These are phyloP conservation scores for Chelmon rostratus DNA, from an alignment of 2,797 vertebrate species.

Conservation along the genomic window DNA sequence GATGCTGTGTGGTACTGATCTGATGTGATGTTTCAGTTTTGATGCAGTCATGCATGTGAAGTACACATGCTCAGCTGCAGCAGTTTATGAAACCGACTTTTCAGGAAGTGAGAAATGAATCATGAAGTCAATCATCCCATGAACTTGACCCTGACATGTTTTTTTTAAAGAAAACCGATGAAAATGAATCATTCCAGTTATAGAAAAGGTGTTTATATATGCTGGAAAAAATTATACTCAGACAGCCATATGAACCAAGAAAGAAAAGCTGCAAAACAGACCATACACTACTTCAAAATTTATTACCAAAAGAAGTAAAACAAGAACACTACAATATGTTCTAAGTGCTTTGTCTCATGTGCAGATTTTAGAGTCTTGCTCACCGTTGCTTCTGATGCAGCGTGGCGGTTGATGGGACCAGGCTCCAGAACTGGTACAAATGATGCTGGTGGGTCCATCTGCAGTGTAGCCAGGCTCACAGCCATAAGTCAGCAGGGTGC, in stretches of 20 bases:
- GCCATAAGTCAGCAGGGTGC: conserved; percentile 82
- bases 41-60: conserved; percentile 3
- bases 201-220: background rate
- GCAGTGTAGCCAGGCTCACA: conserved; percentile 83
- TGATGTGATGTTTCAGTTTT: conserved; percentile 9
- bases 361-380: conserved; percentile 14
- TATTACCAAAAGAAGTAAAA: too few species aligned
- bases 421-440: conserved; percentile 77
- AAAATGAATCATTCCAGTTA: background rate
- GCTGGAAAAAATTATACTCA: background rate
- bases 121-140: background rate
- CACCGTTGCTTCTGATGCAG: conserved; percentile 82
- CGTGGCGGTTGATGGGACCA: conserved; percentile 82
- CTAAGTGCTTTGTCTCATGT: background rate
- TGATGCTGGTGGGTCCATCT: conserved; percentile 79
- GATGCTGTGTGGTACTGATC: background rate
- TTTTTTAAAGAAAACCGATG: background rate
- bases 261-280: background rate
- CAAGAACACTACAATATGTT: background rate
- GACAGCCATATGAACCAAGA: background rate
- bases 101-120: conserved; percentile 8
- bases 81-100: background rate
- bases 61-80: background rate
- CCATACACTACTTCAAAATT: background rate
- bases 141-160: background rate